Conservation (phyloP, 2,113 vertebrate species). For the Python bivittatus region DNA sequence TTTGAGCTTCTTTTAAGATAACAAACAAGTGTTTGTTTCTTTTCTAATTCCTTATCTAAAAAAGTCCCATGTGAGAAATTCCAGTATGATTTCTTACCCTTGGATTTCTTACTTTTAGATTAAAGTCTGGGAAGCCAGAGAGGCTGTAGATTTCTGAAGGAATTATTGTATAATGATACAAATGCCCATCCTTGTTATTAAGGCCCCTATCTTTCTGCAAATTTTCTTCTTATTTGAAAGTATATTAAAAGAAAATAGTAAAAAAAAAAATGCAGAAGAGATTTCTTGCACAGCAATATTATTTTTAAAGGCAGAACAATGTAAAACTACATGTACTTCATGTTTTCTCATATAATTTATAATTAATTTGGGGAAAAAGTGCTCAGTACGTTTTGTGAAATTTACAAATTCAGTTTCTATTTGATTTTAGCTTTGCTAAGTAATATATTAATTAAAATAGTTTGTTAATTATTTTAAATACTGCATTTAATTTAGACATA, state of each 20-base stretch:
- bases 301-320: background rate
- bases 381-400: background rate
- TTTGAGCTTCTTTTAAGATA: background rate
- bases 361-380: background rate
- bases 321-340: background rate
- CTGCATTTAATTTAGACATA: background rate
- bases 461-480: background rate
- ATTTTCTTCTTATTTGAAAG: background rate
- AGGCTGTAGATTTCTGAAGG: background rate
- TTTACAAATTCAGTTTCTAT: background rate
- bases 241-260: background rate
- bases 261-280: background rate
- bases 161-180: background rate
- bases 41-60: background rate
- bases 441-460: background rate
- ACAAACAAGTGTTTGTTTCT: background rate
- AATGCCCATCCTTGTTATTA: no score
- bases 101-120: background rate
- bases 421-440: background rate
- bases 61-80: background rate
- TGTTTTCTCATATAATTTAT: background rate
- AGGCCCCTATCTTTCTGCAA: background rate
- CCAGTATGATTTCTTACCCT: no score
- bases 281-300: background rate
- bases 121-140: background rate